Conservation (phyloP, 2,888 invertebrate genomes). For the Tetragnatha montana region DNA sequence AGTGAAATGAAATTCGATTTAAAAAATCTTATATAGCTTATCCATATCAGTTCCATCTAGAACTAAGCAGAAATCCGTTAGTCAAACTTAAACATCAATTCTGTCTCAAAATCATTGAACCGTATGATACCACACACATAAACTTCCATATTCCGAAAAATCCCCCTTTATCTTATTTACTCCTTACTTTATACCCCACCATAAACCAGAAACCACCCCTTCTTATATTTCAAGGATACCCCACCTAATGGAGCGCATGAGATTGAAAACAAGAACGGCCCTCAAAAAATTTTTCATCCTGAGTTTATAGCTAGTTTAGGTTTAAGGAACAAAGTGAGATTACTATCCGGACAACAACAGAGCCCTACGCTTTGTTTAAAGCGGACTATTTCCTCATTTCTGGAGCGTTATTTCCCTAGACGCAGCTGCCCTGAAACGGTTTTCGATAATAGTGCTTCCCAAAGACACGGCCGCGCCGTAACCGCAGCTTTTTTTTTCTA, state of each 20-base stretch:
- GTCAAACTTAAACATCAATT: no score
- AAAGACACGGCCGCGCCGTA: neutral
- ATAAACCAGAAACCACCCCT: neutral
- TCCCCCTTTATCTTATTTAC: no score
- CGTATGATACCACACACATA: no score
- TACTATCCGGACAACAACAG: neutral
- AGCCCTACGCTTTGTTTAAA: constrained; percentile 1
- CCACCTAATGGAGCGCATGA: neutral
- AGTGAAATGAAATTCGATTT: no score
- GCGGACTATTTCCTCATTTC: constrained; percentile 5
- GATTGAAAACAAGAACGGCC: neutral
- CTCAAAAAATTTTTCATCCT: neutral
- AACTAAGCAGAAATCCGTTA: no score
- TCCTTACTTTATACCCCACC: neutral
- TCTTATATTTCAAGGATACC: neutral
- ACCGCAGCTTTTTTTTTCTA: constrained; percentile 2
- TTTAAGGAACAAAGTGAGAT: neutral
- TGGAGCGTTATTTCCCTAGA: constrained; percentile 13
- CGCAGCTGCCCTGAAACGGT: neutral
- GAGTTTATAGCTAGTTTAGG: neutral
- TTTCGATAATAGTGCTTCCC: constrained; percentile 16
- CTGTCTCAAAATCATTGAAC: no score
- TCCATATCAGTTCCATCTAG: no score
- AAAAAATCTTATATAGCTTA: no score
- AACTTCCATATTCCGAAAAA: no score